Evolutionary conservation across 2,797 vertebrate genomes (phyloP).

Genomic region (Cryptoblepharus egeriae): DNA sequence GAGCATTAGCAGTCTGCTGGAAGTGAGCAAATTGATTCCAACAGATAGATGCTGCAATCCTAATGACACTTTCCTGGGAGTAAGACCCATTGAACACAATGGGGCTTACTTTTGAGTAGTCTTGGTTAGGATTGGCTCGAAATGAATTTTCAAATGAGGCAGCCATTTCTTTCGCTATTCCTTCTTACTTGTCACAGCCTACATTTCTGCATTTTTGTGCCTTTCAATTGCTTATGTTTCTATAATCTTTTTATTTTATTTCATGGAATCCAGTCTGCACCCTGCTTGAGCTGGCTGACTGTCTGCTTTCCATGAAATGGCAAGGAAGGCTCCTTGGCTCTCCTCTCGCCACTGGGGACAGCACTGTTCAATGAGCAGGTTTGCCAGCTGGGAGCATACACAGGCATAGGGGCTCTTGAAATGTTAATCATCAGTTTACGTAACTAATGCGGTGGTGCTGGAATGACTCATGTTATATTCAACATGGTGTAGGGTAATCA

Average conservation of each 20-base stretch:
- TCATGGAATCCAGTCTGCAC: not conserved
- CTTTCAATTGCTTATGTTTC: not conserved
- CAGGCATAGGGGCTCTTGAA: not conserved
- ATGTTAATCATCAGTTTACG: not conserved
- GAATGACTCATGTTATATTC: not conserved
- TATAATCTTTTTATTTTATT: no score
- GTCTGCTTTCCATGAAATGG: not conserved
- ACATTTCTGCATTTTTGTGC: not conserved
- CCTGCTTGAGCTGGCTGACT: not conserved
- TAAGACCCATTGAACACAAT: no score
- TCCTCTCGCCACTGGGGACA: not conserved
- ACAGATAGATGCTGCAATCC: no score
- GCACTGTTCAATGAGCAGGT: not conserved
- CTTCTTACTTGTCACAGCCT: not conserved
- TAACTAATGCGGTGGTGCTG: not conserved
- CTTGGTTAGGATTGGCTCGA: no score
- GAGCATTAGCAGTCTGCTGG: not conserved
- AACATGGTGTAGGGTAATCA: not conserved
- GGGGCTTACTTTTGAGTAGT: no score
- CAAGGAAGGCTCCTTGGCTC: not conserved
- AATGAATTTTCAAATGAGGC: slow-evolving; percentile 13
- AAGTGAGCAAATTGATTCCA: slow-evolving; percentile 8
- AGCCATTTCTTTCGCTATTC: not conserved
- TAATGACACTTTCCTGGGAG: no score
- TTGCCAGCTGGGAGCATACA: not conserved